Evolutionary conservation across 2,888 invertebrate species (phyloP), one percentile per base, ranked within the genome.

Genomic region (Papilio demoleus): DNA sequence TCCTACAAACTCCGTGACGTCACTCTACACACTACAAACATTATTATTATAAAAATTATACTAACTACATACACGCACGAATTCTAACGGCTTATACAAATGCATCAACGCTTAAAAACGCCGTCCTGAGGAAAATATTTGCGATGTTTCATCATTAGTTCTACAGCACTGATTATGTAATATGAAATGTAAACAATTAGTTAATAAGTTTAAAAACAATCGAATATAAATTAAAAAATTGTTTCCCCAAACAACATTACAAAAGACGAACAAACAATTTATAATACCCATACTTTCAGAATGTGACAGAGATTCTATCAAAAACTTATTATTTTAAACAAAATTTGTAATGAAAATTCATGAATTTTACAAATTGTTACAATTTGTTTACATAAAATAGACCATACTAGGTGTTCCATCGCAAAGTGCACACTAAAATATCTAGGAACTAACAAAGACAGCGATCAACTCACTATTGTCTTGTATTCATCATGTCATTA

Each of bases 1-100:
- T 24, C 27, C 27, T 53, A 31, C 14, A 22, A n/a, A n/a, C 79
- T 78, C 76, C 77, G 77, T 76, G 76, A 79, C 75, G 70, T 76
- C 79, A 58, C 62, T 31, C 62, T 58, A 59, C 27, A 59, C 1
- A n/a, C 68, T 68, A 68, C 64, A 9, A 61, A 61, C 24, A 65
- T 40, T 79, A n/a, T n/a, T n/a, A n/a, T n/a, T n/a, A 78, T 78
- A 82, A 82, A 81, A 85, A 85, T 86, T 85, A 87, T 75, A 77
- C 87, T 88, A 88, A 67, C 86, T 87, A 87, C 76, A 71, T 68
- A 76, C 78, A 78, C 81, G 77, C 79, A 78, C 78, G 73, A 77
- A 78, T 76, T 75, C 73, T 70, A 71, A 72, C 74, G 74, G 74
- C 71, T 50, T 50, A 50, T 45, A 24, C 59, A 65, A 47, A 47